Evolutionary conservation across 2,113 vertebrate genomes (phyloP).

Genomic region (Hucho hucho): DNA sequence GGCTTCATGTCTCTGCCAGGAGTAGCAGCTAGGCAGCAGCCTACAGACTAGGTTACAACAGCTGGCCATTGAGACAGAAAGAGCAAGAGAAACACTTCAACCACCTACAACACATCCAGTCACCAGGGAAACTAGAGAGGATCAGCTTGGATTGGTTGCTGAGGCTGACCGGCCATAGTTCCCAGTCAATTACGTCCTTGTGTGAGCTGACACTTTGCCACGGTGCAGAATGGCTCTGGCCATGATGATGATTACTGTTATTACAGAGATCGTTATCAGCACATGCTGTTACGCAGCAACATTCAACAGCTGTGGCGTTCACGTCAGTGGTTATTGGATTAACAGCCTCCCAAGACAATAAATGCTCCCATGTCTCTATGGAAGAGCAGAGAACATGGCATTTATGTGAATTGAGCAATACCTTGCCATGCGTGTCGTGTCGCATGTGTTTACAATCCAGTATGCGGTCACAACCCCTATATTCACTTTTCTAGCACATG

Average conservation of each 20-base stretch:
- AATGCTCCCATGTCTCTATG: conserved; percentile 7
- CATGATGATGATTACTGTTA: conserved; percentile 42
- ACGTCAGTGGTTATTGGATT: conserved; percentile 13
- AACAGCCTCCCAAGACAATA: conserved; percentile 3
- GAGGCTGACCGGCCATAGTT: background rate
- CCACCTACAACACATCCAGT: conserved; percentile 33
- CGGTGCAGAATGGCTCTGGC: conserved; percentile 52
- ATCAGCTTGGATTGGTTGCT: conserved; percentile 31
- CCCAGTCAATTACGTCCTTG: conserved; percentile 33
- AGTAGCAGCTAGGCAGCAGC: conserved; percentile 11
- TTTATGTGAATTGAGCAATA: conserved; percentile 7
- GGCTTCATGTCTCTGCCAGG: conserved; percentile 35
- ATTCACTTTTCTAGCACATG: background rate
- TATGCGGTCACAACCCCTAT: background rate
- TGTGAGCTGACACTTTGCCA: conserved; percentile 26
- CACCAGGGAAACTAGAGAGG: conserved; percentile 32
- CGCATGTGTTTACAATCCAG: background rate
- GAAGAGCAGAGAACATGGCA: conserved; percentile 1
- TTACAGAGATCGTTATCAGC: conserved; percentile 33
- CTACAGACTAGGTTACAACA: background rate
- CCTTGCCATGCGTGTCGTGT: background rate
- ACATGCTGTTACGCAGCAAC: conserved; percentile 16
- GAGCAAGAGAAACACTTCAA: conserved; percentile 29
- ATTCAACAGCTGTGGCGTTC: conserved; percentile 52
- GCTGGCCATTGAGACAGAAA: conserved; percentile 15